Base-by-base conservation (phyloP, 1,140 invertebrate genomes). In the Temnothorax curvispinosus region DNA sequence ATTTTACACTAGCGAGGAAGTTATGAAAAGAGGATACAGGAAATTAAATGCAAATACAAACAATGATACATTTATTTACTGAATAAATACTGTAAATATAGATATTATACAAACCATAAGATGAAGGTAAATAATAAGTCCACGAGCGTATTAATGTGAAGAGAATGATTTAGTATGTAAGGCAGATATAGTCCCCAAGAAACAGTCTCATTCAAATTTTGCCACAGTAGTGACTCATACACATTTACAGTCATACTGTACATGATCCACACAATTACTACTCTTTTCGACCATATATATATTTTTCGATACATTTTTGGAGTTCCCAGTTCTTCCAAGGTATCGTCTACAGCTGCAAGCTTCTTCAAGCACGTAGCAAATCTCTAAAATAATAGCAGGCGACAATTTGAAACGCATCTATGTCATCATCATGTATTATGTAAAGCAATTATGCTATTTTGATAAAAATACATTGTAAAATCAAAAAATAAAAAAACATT, bases 311-410 rank as follows among this genome's bases (percentile, higher is more conserved):
- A 41, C 7, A 35, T 52, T 21, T n/a, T 74, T 74, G 50, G 1
- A n/a, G 13, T 54, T 4, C 69, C 47, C 13, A 72, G n/a, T 15
- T 72, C 18, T 65, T 50, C 27, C 9, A 80, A 65, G 0, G 76
- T 67, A 35, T 80, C 2, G n/a, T 80, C 60, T 27, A 80, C 76
- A 35, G 21, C 8, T n/a, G 27, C 11, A 21, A 81, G 47, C 38
- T 41, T 41, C 38, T 41, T 41, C 38, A 41, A 41, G 6, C 6
- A 5, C 6, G 0, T 41, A 3, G 3, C 38, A 41, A 41, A 41
- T 41, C 38, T 41, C 38, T 41, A 6, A 41, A 41, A 41, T 6
- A 41, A 41, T 41, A 41, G 6, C 6, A 41, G 3, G 38, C n/a
- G 27, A 27, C 0, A 11, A 75, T n/a, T 58, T 41, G 8, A 41